Percentiles rank a stretch among this genome's conserved stretches.
Conservation (phyloP, 2,888 invertebrate species). For the Deilephila porcellus region DNA sequence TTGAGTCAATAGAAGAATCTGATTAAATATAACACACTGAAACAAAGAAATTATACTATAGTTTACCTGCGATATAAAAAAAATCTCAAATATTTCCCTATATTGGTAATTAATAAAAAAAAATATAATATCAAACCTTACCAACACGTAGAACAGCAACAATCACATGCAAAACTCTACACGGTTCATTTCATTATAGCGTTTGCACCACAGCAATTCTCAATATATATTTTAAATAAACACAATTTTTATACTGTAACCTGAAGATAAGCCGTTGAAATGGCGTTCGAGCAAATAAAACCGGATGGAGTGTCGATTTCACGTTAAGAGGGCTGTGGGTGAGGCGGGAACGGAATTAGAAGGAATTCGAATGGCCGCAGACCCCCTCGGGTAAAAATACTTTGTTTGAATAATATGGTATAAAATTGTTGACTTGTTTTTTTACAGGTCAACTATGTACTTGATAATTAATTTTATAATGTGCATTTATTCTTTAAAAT, state of each 20-base stretch:
- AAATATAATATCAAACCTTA: neutral
- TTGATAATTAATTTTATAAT: too few species aligned
- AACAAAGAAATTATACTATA: too few species aligned
- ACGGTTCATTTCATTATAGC: constrained; percentile 20
- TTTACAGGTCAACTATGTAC: too few species aligned
- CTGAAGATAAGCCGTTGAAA: constrained; percentile 60
- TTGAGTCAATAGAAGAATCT: neutral
- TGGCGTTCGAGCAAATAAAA: constrained; percentile 44
- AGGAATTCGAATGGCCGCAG: neutral
- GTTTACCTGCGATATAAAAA: too few species aligned
- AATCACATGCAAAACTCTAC: neutral
- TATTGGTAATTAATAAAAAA: neutral
- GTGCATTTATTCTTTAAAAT: too few species aligned
- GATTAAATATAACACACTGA: neutral
- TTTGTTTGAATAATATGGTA: too few species aligned
- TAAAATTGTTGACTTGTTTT: too few species aligned
- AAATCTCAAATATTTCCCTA: too few species aligned
- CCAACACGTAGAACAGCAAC: neutral
- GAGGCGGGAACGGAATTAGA: constrained; percentile 22
- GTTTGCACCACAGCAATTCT: constrained; percentile 40
- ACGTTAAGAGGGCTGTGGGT: constrained; percentile 38
- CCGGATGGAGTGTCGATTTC: constrained; percentile 58
- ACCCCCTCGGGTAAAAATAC: neutral
- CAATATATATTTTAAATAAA: constrained; percentile 49
- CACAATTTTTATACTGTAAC: constrained; percentile 61